phyloP scores from a whole-genome alignment of 2,888 invertebrate species.

The Meteorus cinctellus region DNA sequence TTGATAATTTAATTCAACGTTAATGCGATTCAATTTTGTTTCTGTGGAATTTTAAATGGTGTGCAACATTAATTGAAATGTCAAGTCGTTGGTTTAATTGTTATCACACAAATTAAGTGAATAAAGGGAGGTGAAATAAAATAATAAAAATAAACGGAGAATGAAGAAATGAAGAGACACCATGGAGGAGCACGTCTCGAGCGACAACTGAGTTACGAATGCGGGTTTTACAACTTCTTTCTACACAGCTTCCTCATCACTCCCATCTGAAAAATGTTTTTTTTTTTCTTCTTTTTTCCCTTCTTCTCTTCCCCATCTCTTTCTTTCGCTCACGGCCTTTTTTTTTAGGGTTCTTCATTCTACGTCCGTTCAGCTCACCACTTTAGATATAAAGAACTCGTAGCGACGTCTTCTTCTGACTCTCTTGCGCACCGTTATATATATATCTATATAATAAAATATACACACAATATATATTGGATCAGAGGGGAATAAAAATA shows the following conservation, averaged over 20 bases:
- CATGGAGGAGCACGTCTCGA: not conserved
- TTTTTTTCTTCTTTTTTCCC: not conserved
- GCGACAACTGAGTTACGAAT: slow-evolving; percentile 18
- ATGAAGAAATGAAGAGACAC: not conserved
- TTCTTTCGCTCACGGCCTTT: not conserved
- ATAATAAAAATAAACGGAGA: not conserved
- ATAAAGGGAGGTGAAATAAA: not conserved
- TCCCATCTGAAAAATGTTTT: slow-evolving; percentile 4
- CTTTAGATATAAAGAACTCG: not conserved
- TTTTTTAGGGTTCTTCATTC: not conserved
- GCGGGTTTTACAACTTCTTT: slow-evolving; percentile 13
- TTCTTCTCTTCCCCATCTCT: not conserved
- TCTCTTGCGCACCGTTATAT: not conserved
- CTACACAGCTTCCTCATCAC: slow-evolving; percentile 4
- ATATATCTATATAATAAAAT: not conserved
- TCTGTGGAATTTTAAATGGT: no score
- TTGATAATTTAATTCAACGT: no score
- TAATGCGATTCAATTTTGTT: no score
- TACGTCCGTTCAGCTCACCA: not conserved
- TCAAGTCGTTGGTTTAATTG: slow-evolving; percentile 26
- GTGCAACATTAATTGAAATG: not conserved
- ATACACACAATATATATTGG: not conserved
- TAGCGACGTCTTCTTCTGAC: not conserved
- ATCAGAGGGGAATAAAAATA: not conserved
- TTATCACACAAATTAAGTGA: slow-evolving; percentile 5